Base-by-base conservation (phyloP, 2,113 vertebrate species). In the Prinia subflava region DNA sequence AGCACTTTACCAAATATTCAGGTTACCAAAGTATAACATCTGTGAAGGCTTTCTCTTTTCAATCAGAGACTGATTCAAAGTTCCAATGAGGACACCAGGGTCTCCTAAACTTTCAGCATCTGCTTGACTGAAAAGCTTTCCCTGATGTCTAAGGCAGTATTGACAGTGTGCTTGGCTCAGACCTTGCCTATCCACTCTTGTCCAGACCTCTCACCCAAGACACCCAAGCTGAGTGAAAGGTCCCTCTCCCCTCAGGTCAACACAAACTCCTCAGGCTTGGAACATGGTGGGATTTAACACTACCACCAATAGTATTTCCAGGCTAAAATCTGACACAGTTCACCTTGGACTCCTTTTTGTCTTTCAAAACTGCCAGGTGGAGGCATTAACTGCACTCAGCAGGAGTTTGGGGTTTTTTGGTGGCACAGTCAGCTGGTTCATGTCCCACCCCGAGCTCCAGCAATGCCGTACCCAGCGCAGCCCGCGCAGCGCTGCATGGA, bases 391-490 rank as follows among this genome's bases (percentile, higher is more conserved):
- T 56, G 25, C 12, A 42, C 2, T 1, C 5, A 42, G 30, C 7
- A 12, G 16, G 16, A 11, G 6, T 13, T 5, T 30, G 37, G 18
- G 9, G 12, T 4, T 28, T 21, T 41, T 23, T 5, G 14, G 22
- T 33, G 20, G 14, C 28, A 49, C 13, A 17, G 20, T 39, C 15
- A 31, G 23, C 18, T 4, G 2, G 27, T 31, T 39, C 30, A n/a
- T 8, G 4, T 39, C 19, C 30, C 27, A n/a, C 27, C 35, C 35
- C 7, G 3, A 53, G 59, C 31, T n/a, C 47, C 39, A 67, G 30
- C 6, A 60, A 11, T 2, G 4, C 27, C 1, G 1, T 7, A 46
- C 16, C 25, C 6, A 1, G 10, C 7, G 20, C 3, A 28, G 9
- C 3, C 13, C 55, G 17, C 0, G 2, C 9, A 55, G 24, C 18